These are phyloP conservation scores for Phoxinus phoxinus DNA, from an alignment of 2,113 vertebrate species.

Conservation along the genomic window DNA sequence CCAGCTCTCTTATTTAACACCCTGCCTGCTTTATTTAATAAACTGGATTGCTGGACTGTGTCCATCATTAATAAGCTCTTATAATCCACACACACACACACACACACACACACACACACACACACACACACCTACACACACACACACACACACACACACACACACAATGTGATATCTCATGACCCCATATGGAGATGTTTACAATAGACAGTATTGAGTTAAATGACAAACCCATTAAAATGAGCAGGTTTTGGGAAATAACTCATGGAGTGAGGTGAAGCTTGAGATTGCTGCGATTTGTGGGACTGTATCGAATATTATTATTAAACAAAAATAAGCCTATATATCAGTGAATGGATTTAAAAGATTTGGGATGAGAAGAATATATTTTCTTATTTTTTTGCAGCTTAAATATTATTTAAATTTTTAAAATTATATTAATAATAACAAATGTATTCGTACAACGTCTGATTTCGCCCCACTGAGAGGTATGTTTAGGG, in stretches of 20 bases:
- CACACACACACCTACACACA: neutral
- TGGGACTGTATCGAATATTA: neutral
- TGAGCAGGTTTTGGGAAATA: neutral
- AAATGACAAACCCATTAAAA: conserved; percentile 10
- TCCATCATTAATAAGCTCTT: conserved; percentile 47
- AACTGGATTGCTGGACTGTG: conserved; percentile 49
- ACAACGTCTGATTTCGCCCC: no score
- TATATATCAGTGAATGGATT: no score
- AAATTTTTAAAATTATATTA: no score
- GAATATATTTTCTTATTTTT: no score
- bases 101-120: neutral
- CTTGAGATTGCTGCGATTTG: neutral
- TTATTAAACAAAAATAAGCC: no score
- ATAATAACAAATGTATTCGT: no score
- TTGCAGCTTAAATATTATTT: no score
- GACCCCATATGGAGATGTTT: conserved; percentile 2
- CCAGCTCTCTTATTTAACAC: conserved; percentile 54
- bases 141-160: conserved; percentile 22
- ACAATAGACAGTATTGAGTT: neutral
- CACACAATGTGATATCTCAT: conserved; percentile 21
- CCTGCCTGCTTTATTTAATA: conserved; percentile 49
- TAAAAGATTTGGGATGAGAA: no score
- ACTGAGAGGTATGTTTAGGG: no score
- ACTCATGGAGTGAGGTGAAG: conserved; percentile 1
- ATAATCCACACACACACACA: conserved; percentile 42